Evolutionary conservation across 2,888 invertebrate genomes (phyloP).

Genomic region (Eupithecia vulgata): DNA sequence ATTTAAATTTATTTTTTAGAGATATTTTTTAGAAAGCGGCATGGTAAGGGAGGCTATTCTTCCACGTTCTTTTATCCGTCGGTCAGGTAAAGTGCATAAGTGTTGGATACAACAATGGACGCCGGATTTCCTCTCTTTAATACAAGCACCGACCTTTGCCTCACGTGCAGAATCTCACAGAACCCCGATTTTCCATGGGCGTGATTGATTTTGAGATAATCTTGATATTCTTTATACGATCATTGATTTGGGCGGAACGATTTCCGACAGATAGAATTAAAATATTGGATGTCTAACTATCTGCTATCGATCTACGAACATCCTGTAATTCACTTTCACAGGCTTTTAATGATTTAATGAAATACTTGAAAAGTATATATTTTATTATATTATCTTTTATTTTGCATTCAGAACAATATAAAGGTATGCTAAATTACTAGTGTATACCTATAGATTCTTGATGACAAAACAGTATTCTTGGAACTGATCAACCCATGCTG

Average conservation of each 20-base stretch:
- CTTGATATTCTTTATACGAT: slow-evolving; percentile 64
- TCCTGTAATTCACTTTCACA: not conserved
- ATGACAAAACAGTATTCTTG: not conserved
- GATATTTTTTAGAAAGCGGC: slow-evolving; percentile 73
- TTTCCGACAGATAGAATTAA: slow-evolving; percentile 52
- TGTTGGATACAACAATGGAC: slow-evolving; percentile 76
- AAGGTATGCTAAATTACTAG: not conserved
- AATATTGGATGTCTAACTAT: slow-evolving; percentile 44
- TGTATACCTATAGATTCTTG: not conserved
- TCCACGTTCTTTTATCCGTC: slow-evolving; percentile 67
- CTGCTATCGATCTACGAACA: slow-evolving; percentile 35
- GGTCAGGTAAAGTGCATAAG: slow-evolving; percentile 81
- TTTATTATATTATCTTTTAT: too few species aligned
- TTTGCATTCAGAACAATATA: not conserved
- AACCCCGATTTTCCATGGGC: slow-evolving; percentile 78
- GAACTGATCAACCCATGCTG: too few species aligned
- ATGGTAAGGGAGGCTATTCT: slow-evolving; percentile 62
- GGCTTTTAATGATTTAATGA: not conserved
- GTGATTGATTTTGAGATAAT: slow-evolving; percentile 82
- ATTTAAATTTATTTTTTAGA: slow-evolving; percentile 53
- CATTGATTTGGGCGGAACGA: slow-evolving; percentile 61
- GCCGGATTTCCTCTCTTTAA: slow-evolving; percentile 83
- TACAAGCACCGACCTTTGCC: slow-evolving; percentile 76
- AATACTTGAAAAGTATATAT: not conserved
- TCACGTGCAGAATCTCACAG: slow-evolving; percentile 82